These are phyloP conservation scores for Schrankia costaestrigalis DNA, from an alignment of 2,888 invertebrate genomes.

Conservation along the genomic window DNA sequence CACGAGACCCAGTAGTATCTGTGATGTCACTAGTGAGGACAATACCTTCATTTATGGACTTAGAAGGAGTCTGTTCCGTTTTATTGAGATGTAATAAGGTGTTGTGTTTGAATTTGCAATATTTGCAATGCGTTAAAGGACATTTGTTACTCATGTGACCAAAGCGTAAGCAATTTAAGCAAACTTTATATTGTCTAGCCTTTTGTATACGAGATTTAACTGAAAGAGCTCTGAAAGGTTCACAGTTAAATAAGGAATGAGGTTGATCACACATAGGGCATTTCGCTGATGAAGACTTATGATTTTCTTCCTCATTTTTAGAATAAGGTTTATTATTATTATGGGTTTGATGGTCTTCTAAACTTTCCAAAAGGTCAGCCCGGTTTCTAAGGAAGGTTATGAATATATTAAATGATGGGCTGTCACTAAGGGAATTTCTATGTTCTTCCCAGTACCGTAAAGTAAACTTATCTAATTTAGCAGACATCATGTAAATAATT, in stretches of 20 bases:
- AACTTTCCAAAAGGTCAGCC: conserved; percentile 1
- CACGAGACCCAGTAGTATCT: too few species aligned
- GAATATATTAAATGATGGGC: background rate
- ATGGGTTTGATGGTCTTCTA: background rate
- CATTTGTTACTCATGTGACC: conserved; percentile 1
- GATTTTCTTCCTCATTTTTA: background rate
- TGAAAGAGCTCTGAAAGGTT: conserved; percentile 2
- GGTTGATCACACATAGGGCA: conserved; percentile 2
- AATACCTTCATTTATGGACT: too few species aligned
- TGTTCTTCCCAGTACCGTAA: conserved; percentile 8
- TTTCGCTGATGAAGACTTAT: background rate
- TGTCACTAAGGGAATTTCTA: background rate
- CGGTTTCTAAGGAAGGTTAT: background rate
- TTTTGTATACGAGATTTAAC: conserved; percentile 4
- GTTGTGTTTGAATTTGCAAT: conserved; percentile 3
- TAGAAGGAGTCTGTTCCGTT: too few species aligned
- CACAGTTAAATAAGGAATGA: conserved; percentile 3
- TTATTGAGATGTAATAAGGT: conserved; percentile 3
- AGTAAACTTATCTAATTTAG: conserved; percentile 6
- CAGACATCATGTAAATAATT: conserved; percentile 9
- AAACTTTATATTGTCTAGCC: conserved; percentile 3
- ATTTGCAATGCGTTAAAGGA: conserved; percentile 5
- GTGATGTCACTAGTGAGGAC: too few species aligned
- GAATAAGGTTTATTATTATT: background rate
- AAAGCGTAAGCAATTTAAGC: conserved; percentile 4